Evolutionary conservation across 2,888 invertebrate genomes (phyloP).

Genomic region (Dichetophora obliterata): DNA sequence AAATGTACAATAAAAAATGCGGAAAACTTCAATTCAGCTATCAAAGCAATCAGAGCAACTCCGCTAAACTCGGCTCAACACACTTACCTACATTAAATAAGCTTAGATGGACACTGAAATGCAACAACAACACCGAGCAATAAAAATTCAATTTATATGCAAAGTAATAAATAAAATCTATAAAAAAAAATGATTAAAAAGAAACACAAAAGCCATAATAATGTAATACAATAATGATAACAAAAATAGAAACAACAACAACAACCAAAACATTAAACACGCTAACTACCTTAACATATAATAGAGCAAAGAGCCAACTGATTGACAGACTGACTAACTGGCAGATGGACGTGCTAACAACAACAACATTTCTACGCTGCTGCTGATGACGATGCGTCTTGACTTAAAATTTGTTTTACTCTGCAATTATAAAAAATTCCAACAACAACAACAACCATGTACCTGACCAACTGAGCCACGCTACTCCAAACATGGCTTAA

Average conservation of each 20-base stretch:
- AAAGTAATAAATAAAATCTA: constrained; percentile 2
- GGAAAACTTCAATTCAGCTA: neutral
- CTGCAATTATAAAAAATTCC: constrained; percentile 1
- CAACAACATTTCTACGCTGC: neutral
- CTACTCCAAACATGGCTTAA: neutral
- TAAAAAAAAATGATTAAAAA: neutral
- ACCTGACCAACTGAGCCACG: constrained; percentile 30
- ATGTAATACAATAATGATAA: neutral
- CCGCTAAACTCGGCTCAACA: constrained; percentile 10
- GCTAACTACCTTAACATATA: neutral
- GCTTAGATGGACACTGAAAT: neutral
- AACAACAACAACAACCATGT: neutral
- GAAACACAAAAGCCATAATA: neutral
- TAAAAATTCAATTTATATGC: neutral
- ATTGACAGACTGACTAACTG: neutral
- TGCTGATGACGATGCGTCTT: constrained; percentile 16
- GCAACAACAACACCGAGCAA: constrained; percentile 14
- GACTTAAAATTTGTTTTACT: constrained; percentile 19
- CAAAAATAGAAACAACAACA: neutral
- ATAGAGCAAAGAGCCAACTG: too few species aligned
- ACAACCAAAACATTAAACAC: neutral
- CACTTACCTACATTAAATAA: constrained; percentile 39
- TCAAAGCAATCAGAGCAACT: neutral
- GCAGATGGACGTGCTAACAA: neutral
- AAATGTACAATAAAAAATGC: constrained; percentile 10